A percentile compares a stretch with the other conserved stretches of the same genome.
Conservation (phyloP, 2,888 invertebrate species). For the Epinotia nisella region DNA sequence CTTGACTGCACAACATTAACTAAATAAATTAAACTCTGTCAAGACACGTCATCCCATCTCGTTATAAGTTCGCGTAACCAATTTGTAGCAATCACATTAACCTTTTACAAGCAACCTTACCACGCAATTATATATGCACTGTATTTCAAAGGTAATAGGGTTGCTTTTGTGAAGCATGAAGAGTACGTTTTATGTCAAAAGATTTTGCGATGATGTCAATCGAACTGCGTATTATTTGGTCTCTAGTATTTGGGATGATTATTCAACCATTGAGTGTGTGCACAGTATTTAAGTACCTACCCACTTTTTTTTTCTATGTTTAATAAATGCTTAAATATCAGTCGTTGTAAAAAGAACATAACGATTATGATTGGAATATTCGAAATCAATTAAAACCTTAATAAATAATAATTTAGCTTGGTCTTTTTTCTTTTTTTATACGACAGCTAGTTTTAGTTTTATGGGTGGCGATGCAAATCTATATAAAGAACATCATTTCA, state of each 20-base stretch:
- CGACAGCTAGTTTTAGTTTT: too few relatives aligned
- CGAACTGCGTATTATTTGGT: background rate
- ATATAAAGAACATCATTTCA: too few relatives aligned
- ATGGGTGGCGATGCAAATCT: too few relatives aligned
- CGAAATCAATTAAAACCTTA: too few relatives aligned
- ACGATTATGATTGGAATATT: background rate
- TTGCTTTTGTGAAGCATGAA: background rate
- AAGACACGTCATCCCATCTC: slow-evolving; percentile 45
- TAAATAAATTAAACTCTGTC: slow-evolving; percentile 51
- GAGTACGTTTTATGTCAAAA: background rate
- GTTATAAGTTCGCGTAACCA: slow-evolving; percentile 40
- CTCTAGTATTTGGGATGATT: background rate
- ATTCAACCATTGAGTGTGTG: background rate
- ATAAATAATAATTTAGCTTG: too few relatives aligned
- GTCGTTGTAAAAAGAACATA: background rate
- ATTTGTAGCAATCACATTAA: slow-evolving; percentile 39
- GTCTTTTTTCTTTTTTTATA: too few relatives aligned
- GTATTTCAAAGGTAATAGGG: background rate
- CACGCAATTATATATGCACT: background rate
- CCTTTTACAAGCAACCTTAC: slow-evolving; percentile 7
- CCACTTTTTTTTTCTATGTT: background rate
- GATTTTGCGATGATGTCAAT: background rate
- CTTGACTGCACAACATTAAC: slow-evolving; percentile 49
- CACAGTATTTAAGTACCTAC: background rate
- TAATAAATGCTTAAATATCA: background rate